phyloP scores from a whole-genome alignment of 2,888 invertebrate genomes.

The Dicycla oo region DNA sequence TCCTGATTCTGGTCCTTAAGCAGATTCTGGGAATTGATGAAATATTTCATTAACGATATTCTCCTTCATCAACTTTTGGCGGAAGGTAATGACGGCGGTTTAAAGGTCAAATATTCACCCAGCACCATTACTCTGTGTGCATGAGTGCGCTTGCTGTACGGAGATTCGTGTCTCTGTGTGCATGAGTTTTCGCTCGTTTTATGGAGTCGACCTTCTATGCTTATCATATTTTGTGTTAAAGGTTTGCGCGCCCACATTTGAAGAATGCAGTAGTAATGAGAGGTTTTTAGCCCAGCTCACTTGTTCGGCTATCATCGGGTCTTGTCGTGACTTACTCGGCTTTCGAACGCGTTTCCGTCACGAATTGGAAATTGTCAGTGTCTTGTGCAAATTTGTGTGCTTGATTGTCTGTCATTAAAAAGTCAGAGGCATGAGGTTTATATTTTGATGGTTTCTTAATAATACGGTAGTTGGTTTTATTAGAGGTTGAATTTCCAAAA shows the following conservation, averaged over 20 bases:
- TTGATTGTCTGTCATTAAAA: slow-evolving; percentile 53
- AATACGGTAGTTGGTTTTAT: slow-evolving; percentile 5
- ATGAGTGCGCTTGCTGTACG: neutral
- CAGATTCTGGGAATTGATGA: too few species aligned
- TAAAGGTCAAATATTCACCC: too few species aligned
- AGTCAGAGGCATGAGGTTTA: slow-evolving; percentile 18
- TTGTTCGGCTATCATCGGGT: slow-evolving; percentile 52
- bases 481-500: neutral
- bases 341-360: slow-evolving; percentile 56
- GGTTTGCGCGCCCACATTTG: slow-evolving; percentile 54
- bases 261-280: slow-evolving; percentile 73
- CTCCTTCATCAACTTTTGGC: too few species aligned
- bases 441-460: slow-evolving; percentile 12
- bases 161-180: too few species aligned
- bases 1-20: too few species aligned
- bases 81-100: too few species aligned
- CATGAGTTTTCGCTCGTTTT: neutral
- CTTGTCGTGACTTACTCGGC: slow-evolving; percentile 60
- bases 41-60: too few species aligned
- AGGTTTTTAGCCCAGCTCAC: slow-evolving; percentile 68
- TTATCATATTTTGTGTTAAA: slow-evolving; percentile 10
- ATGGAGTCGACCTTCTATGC: neutral
- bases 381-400: slow-evolving; percentile 45
- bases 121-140: too few species aligned
- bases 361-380: slow-evolving; percentile 63